Evolutionary conservation across 2,888 invertebrate species (phyloP).

Genomic region (Lasioglossum oenotherae): DNA sequence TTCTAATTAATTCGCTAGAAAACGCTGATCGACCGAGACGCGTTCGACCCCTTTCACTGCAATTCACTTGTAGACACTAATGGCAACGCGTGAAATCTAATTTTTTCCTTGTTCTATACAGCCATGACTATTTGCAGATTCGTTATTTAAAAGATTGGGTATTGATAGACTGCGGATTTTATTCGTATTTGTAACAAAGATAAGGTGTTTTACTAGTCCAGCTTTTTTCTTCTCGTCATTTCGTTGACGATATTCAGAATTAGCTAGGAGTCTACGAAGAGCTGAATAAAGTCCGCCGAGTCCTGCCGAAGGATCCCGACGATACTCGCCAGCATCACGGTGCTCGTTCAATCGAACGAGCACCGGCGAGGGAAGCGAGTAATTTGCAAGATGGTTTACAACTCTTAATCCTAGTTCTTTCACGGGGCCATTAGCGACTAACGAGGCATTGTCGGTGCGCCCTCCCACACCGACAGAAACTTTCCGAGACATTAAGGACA

Average conservation of each 20-base stretch:
- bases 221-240: background rate
- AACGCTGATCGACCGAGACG: background rate
- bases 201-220: background rate
- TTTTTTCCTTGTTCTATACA: background rate
- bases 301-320: background rate
- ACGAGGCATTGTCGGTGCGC: conserved; percentile 80
- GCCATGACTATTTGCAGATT: background rate
- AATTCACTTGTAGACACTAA: background rate
- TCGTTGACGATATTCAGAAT: background rate
- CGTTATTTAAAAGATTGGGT: no score
- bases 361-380: conserved; percentile 53
- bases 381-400: conserved; percentile 79
- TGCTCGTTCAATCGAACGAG: conserved; percentile 39
- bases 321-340: conserved; percentile 7
- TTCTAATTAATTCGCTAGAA: background rate
- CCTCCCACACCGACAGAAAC: conserved; percentile 57
- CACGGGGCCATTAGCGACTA: conserved; percentile 75
- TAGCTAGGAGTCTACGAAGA: background rate
- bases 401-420: conserved; percentile 80
- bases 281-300: background rate
- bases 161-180: no score
- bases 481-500: conserved; percentile 75
- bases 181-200: no score
- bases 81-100: background rate
- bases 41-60: background rate